Base-by-base conservation (phyloP, 2,888 invertebrate genomes). In the Thereva unica region DNA sequence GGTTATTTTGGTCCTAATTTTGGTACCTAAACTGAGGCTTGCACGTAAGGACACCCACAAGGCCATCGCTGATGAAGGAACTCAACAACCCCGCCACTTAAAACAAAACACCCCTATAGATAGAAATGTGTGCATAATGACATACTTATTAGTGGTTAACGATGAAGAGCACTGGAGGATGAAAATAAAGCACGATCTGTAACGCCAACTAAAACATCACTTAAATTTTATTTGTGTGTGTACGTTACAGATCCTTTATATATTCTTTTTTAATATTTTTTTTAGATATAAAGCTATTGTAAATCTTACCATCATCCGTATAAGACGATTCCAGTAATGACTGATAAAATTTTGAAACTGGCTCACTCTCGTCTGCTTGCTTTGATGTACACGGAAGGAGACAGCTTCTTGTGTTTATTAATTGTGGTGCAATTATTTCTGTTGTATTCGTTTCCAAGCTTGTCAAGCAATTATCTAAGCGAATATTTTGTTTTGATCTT, bases 251-350 rank as follows among this genome's bases (percentile, higher is more conserved):
- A 23, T 23, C 23, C 23, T 23, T 23, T 23, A 23, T 23, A 23
- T 23, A 23, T 2, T 23, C 1, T 23, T 23, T 2, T 23, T n/a
- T 10, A 55, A 54, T 45, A 49, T 37, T 50, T 7, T 34, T 54
- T 50, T n/a, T 49, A 2, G 56, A 47, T 38, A 53, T 4, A 37
- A 8, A 35, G 9, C n/a, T 23, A 5, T n/a, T 47, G 53, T 5
- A 44, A 40, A 42, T 71, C 72, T 71, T 50, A 79, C 80, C 80
- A 71, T 80, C 78, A 68, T 76, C 76, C 8, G 77, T 74, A 72
- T 80, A 81, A 4, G 81, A 80, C 35, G 81, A 80, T 63, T 79
- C 80, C 4, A 81, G 74, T n/a, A 81, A 69, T 41, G 81, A 81
- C 68, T 80, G 80, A 72, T 81, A 81, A 70, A 81, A 79, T 70